Base-by-base conservation (phyloP, 2,797 vertebrate species). In the Adrianichthys oophorus region DNA sequence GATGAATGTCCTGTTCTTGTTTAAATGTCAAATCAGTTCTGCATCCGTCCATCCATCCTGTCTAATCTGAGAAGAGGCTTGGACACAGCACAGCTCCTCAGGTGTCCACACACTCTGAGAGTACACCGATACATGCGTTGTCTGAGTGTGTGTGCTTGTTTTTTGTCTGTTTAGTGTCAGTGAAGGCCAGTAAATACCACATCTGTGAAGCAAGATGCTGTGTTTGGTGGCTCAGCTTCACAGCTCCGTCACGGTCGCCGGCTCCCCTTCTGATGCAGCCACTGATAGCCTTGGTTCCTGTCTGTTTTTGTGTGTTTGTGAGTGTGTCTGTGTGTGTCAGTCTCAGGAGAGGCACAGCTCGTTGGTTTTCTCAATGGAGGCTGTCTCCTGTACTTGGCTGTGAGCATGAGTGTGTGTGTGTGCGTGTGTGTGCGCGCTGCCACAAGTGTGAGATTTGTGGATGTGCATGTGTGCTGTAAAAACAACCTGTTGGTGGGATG, bases 301-400 rank as follows among this genome's bases (percentile, higher is more conserved):
- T 61, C 10, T 67, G 42, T 63, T 29, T 49, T 3, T 59, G 50
- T 45, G 53, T 62, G 18, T 59, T 48, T 65, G 17, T 41, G 32
- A 54, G 60, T 57, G 53, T 64, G 47, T 45, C 21, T 41, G 56
- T 32, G 48, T 49, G 37, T 53, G 50, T 52, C 50, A 52, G 68
- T 88, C 85, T 85, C 85, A 50, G 51, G 85, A 85, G 88, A 85
- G 56, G 59, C 79, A 89, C 83, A 90, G 87, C 80, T 91, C 90
- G 84, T 91, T 91, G 88, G 48, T 72, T 80, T 85, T 90, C 85
- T 89, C 85, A 91, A 87, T 90, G 86, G 83, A 86, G 87, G 79
- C 73, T 90, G 87, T 88, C 85, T 91, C 87, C 88, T 90, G 82
- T 64, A 78, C 72, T 87, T 80, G 72, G 64, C 76, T 68, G 59